Conservation (phyloP, 2,888 invertebrate genomes). For the Drosophila basisetae region DNA sequence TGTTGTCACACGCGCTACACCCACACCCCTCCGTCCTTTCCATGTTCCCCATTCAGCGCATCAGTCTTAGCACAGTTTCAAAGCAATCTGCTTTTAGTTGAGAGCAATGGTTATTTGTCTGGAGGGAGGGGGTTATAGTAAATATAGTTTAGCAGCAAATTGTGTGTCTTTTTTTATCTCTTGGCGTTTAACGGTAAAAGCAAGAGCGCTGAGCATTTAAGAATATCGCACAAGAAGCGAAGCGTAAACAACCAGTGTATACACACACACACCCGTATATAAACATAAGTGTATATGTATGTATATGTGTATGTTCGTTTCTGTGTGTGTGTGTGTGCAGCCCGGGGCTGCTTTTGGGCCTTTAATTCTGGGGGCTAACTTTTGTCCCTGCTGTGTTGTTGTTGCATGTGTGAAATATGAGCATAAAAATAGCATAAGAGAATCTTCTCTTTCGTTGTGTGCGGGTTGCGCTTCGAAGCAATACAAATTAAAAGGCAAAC, state of each 20-base stretch:
- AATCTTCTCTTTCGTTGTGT: conserved; percentile 29
- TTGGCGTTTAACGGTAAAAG: conserved; percentile 35
- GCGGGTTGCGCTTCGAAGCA: conserved; percentile 64
- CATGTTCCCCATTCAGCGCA: conserved; percentile 8
- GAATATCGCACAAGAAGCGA: conserved; percentile 37
- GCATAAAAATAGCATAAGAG: conserved; percentile 74
- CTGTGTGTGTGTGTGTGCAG: conserved; percentile 14
- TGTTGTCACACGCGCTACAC: conserved; percentile 1
- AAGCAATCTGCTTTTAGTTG: conserved; percentile 23
- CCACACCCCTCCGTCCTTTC: not conserved
- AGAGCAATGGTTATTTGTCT: not conserved
- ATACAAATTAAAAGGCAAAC: conserved; percentile 80
- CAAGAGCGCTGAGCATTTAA: conserved; percentile 34
- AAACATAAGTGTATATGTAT: not conserved
- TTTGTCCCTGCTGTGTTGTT: conserved; percentile 20
- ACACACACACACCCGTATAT: not conserved
- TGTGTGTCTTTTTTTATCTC: conserved; percentile 6
- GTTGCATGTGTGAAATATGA: conserved; percentile 69
- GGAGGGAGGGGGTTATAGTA: not conserved
- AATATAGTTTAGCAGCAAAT: conserved; percentile 39
- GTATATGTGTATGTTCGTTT: not conserved
- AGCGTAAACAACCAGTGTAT: conserved; percentile 44
- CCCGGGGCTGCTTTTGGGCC: conserved; percentile 52
- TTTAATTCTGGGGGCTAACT: conserved; percentile 44
- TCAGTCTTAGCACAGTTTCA: conserved; percentile 42